These are phyloP conservation scores for Autographa gamma DNA, from an alignment of 2,888 invertebrate genomes.

Conservation along the genomic window DNA sequence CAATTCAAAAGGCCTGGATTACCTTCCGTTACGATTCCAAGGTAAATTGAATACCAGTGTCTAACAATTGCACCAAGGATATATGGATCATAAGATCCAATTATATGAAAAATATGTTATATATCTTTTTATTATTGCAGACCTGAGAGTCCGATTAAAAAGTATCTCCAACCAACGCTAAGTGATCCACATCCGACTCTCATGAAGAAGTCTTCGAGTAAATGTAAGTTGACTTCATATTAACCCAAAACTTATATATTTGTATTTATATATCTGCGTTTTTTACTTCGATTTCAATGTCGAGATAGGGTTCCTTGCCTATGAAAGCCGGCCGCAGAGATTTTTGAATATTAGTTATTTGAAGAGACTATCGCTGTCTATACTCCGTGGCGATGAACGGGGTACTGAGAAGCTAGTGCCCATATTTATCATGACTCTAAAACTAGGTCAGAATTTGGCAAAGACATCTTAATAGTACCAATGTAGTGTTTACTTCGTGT, in stretches of 20 bases:
- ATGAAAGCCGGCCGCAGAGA: too few species aligned
- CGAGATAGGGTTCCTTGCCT: too few species aligned
- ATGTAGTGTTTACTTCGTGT: conserved; percentile 1
- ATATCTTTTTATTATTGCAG: conserved; percentile 84
- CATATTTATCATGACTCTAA: too few species aligned
- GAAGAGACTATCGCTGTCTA: too few species aligned
- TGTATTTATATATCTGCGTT: too few species aligned
- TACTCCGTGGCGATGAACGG: too few species aligned
- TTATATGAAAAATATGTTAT: conserved; percentile 7
- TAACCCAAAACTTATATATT: too few species aligned
- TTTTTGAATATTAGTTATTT: too few species aligned
- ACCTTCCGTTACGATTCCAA: conserved; percentile 79
- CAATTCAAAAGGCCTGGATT: conserved; percentile 81
- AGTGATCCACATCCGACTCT: conserved; percentile 92
- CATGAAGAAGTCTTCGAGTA: conserved; percentile 90
- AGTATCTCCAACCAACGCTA: conserved; percentile 94
- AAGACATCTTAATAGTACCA: too few species aligned
- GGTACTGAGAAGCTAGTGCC: too few species aligned
- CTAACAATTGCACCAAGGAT: background rate
- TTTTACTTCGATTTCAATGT: too few species aligned
- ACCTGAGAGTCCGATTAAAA: conserved; percentile 94
- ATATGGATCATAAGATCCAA: background rate
- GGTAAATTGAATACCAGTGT: conserved; percentile 63
- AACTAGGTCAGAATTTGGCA: too few species aligned
- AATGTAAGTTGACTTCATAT: conserved; percentile 62